Conservation (phyloP, 2,888 invertebrate genomes). For the Cryptocheilus praepositus region DNA sequence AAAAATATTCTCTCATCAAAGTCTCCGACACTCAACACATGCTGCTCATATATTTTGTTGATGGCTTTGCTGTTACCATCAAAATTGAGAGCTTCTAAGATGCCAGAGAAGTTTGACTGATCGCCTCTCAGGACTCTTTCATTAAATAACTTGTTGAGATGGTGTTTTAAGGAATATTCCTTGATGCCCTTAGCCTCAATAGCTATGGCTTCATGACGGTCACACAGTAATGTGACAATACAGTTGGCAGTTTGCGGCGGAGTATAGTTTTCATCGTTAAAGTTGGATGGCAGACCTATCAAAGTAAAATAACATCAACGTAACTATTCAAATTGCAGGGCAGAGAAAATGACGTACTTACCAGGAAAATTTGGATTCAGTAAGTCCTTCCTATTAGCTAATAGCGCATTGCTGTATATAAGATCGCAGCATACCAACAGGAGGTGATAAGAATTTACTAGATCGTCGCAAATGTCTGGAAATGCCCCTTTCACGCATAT, state of each 20-base stretch:
- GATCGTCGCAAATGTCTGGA: constrained; percentile 90
- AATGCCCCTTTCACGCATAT: constrained; percentile 92
- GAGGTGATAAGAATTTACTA: constrained; percentile 95
- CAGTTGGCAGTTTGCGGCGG: constrained; percentile 84
- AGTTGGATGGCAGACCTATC: constrained; percentile 84
- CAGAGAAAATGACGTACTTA: constrained; percentile 66
- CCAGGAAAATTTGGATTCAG: constrained; percentile 90
- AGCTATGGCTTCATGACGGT: constrained; percentile 87
- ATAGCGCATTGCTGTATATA: constrained; percentile 90
- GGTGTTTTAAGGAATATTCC: constrained; percentile 89
- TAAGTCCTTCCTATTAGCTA: constrained; percentile 87
- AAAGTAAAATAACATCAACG: constrained; percentile 4
- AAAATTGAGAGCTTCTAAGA: constrained; percentile 87
- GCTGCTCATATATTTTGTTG: constrained; percentile 92
- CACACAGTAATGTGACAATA: constrained; percentile 88
- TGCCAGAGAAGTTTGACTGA: constrained; percentile 81
- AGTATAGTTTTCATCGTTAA: constrained; percentile 78
- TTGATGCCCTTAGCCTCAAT: constrained; percentile 94
- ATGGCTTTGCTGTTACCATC: constrained; percentile 90
- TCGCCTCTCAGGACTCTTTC: constrained; percentile 87
- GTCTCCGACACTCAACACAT: constrained; percentile 92
- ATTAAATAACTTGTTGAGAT: constrained; percentile 84
- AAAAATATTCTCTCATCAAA: constrained; percentile 98
- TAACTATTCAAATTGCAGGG: constrained; percentile 4
- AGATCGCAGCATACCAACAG: constrained; percentile 93